Evolutionary conservation across 23 tunicate species (phyloP).

Genomic region (Halocynthia roretzi): DNA sequence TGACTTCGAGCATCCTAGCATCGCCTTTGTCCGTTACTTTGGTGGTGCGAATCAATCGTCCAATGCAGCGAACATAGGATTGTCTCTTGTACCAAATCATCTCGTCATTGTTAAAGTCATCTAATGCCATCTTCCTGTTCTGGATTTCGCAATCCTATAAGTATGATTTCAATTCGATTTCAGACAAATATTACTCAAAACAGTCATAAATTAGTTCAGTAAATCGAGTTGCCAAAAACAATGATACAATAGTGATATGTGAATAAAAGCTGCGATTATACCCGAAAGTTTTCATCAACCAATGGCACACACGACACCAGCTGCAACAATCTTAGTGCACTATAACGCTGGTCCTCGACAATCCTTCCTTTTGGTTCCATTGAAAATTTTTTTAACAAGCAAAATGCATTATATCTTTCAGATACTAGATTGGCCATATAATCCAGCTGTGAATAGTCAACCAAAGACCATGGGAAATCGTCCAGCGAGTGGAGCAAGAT

Average conservation of each 20-base stretch:
- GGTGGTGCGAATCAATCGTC: conserved; percentile 35
- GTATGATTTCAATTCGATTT: too few species aligned
- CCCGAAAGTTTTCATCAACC: conserved; percentile 11
- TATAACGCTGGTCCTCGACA: conserved; percentile 20
- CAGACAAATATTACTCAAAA: too few species aligned
- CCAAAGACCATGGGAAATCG: conserved; percentile 47
- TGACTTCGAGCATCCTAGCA: background rate
- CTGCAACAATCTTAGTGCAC: conserved; percentile 52
- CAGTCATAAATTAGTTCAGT: too few species aligned
- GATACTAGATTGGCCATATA: conserved; percentile 43
- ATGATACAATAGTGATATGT: too few species aligned
- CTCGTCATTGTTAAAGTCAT: background rate
- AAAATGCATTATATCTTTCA: conserved; percentile 39
- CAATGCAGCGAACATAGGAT: conserved; percentile 50
- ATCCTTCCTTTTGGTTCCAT: background rate
- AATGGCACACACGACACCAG: conserved; percentile 53
- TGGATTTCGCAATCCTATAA: background rate
- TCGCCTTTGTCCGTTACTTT: background rate
- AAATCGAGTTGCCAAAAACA: too few species aligned
- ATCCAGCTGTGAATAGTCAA: conserved; percentile 51
- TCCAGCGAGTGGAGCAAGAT: conserved; percentile 20
- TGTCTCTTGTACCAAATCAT: conserved; percentile 43
- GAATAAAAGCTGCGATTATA: too few species aligned
- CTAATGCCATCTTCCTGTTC: background rate
- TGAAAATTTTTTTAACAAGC: background rate